Conservation (phyloP, 2,113 vertebrate species). For the Laticauda laticaudata region DNA sequence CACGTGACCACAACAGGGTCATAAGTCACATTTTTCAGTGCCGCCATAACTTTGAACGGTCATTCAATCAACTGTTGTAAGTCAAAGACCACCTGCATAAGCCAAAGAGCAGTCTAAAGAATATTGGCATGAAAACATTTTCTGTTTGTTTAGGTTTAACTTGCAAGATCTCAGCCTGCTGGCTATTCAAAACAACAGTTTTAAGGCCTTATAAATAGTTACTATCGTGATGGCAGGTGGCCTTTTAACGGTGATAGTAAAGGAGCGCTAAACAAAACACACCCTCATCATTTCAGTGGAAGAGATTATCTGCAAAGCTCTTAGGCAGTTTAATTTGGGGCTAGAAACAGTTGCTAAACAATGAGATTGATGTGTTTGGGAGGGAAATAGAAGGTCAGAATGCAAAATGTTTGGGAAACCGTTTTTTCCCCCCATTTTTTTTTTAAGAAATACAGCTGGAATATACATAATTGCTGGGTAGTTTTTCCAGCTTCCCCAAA, state of each 20-base stretch:
- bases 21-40: not conserved
- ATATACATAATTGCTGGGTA: slow-evolving; percentile 21
- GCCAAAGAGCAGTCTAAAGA: not conserved
- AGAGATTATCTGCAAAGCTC: slow-evolving; percentile 39
- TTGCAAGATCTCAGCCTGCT: slow-evolving; percentile 41
- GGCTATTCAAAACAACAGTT: slow-evolving; percentile 40
- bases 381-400: slow-evolving; percentile 40
- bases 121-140: not conserved
- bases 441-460: not conserved
- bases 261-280: slow-evolving; percentile 10
- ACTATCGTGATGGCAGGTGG: slow-evolving; percentile 26
- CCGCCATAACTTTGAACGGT: too few relatives aligned
- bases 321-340: slow-evolving; percentile 27
- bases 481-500: slow-evolving; percentile 9
- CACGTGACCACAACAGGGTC: too few relatives aligned
- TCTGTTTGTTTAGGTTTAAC: slow-evolving; percentile 21
- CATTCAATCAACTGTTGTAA: too few relatives aligned
- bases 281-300: slow-evolving; percentile 29
- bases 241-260: not conserved
- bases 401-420: slow-evolving; percentile 45
- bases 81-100: not conserved
- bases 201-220: slow-evolving; percentile 43
- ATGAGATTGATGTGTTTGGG: slow-evolving; percentile 37
- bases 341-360: slow-evolving; percentile 42
- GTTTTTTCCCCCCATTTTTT: slow-evolving; percentile 49